Conservation (phyloP, 2,888 invertebrate species). For the Limnephilus rhombicus region DNA sequence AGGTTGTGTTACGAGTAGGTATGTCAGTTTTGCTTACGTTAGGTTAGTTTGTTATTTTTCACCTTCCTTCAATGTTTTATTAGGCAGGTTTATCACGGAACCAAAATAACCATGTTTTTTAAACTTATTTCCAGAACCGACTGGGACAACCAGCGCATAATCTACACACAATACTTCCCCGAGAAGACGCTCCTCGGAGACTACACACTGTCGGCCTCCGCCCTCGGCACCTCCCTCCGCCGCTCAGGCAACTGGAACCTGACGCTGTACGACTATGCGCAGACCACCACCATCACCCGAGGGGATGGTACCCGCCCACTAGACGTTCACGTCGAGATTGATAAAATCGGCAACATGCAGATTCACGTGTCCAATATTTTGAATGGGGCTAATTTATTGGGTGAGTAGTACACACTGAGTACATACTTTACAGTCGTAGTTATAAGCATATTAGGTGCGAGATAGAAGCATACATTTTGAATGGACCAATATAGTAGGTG, state of each 20-base stretch:
- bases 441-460: no score
- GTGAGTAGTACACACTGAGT: no score
- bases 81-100: no score
- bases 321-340: slow-evolving; percentile 84
- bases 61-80: no score
- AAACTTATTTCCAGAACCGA: slow-evolving; percentile 78
- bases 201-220: slow-evolving; percentile 81
- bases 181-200: slow-evolving; percentile 86
- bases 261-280: slow-evolving; percentile 83
- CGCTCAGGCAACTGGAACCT: slow-evolving; percentile 87
- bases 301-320: slow-evolving; percentile 70
- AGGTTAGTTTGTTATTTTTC: no score
- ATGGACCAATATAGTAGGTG: no score
- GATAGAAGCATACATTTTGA: no score
- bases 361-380: slow-evolving; percentile 87
- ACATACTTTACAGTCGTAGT: no score
- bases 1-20: no score
- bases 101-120: no score
- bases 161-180: slow-evolving; percentile 90
- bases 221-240: slow-evolving; percentile 80
- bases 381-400: slow-evolving; percentile 81
- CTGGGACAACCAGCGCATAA: slow-evolving; percentile 80
- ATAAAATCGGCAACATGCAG: slow-evolving; percentile 86
- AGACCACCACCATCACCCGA: slow-evolving; percentile 82
- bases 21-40: no score